Evolutionary conservation across 1,140 invertebrate species (phyloP), one percentile per base, ranked within the genome.

Genomic region (Neodiprion pinetum): DNA sequence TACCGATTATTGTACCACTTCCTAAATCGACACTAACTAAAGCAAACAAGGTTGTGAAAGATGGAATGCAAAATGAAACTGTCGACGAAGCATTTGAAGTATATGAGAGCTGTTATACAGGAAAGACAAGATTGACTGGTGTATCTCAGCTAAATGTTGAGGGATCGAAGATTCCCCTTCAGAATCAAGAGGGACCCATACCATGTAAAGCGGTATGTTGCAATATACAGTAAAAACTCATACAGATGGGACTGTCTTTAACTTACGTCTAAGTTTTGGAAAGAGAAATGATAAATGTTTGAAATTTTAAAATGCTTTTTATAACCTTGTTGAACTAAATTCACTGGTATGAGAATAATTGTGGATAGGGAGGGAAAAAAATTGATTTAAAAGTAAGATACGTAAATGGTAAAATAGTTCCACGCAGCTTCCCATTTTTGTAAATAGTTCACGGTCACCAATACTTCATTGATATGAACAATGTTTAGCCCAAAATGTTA

Each of bases 61-160:
- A 9, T 49, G 21, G 8, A 11, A 71, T 14, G 48, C n/a, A 48
- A 71, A 71, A 14, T 40, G 11, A 81, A 77, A 69, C 72, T 84
- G 11, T 88, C 21, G 87, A 89, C 21, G 87, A 89, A 48, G 88
- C 86, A 70, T 83, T 86, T n/a, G 88, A 89, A 67, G 85, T 81
- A 65, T 88, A 88, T 49, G 88, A 89, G 74, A 88, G 85, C 72
- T 88, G 74, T 72, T 86, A 87, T 78, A 84, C 75, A 14, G 82
- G 82, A 7, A 85, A 83, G 69, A 61, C 53, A 17, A 61, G 53
- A 61, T 8, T 61, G 3, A 9, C 53, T 61, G 53, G 47, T 77
- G 0, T 80, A 79, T 65, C 72, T 80, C 7, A 84, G 81, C 49
- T 28, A 5, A 61, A 61, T 74, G 9, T 67, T 80, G 21, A 78